A percentile compares a stretch with the other conserved stretches of the same genome.
These are phyloP conservation scores for Spisula subtruncata DNA, from an alignment of 2,888 invertebrate genomes.

Conservation along the genomic window DNA sequence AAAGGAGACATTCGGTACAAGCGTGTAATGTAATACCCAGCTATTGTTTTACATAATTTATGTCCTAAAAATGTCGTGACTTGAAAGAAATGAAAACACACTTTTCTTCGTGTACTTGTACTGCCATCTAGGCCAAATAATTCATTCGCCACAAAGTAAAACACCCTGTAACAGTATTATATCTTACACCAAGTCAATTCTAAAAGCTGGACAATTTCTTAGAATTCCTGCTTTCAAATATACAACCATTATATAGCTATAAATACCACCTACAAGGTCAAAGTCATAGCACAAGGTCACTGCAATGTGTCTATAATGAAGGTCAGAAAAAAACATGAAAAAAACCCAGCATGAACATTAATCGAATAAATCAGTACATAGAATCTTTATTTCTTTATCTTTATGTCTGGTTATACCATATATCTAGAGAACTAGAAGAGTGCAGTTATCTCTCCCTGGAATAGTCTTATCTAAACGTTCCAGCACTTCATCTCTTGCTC, in stretches of 20 bases:
- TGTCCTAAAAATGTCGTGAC: neutral
- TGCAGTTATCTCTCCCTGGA: neutral
- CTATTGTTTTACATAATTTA: slow-evolving; percentile 22
- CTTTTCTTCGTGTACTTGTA: neutral
- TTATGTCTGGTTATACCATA: slow-evolving; percentile 21
- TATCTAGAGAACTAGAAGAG: neutral
- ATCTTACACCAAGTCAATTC: no score
- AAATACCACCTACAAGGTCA: slow-evolving; percentile 6
- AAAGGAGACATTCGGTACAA: slow-evolving; percentile 19
- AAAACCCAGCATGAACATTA: neutral
- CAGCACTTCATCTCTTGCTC: neutral
- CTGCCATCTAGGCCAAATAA: no score
- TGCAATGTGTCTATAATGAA: neutral
- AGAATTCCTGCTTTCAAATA: neutral
- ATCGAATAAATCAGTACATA: slow-evolving; percentile 7
- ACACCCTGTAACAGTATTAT: no score
- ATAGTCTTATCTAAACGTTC: neutral
- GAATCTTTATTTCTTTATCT: slow-evolving; percentile 16
- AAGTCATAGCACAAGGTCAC: neutral
- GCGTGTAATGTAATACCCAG: neutral
- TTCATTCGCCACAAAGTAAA: no score
- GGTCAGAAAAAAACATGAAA: neutral
- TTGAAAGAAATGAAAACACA: neutral
- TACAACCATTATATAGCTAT: neutral
- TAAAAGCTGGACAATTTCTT: no score